phyloP scores from a whole-genome alignment of 2,113 vertebrate genomes.

The Cynopterus brachyotis region DNA sequence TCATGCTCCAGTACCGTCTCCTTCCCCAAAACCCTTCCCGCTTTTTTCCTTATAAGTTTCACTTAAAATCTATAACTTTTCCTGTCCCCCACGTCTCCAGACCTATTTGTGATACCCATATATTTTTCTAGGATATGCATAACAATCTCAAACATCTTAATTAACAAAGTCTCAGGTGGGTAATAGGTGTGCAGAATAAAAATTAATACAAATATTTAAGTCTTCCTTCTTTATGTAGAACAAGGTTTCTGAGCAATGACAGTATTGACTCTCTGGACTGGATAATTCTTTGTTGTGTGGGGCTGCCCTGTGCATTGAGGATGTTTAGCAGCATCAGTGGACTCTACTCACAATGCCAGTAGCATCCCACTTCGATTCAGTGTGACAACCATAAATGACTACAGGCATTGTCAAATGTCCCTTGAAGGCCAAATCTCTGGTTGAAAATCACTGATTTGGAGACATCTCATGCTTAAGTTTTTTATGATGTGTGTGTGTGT shows the following conservation, averaged over 20 bases:
- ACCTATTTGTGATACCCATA: not conserved
- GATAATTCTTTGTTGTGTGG: not conserved
- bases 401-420: not conserved
- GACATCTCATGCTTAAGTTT: not conserved
- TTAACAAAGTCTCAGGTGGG: not conserved
- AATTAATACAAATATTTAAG: constrained; percentile 39
- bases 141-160: constrained; percentile 14
- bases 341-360: not conserved
- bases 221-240: not conserved
- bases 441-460: not conserved
- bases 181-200: not conserved
- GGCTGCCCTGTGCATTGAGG: not conserved
- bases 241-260: not conserved
- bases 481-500: not conserved
- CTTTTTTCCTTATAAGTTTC: not conserved
- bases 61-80: not conserved
- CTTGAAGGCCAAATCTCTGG: not conserved
- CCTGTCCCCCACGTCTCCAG: not conserved
- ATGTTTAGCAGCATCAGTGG: not conserved
- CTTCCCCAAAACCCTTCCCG: not conserved
- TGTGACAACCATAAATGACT: not conserved
- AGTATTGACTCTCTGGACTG: not conserved
- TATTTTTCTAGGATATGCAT: constrained; percentile 11
- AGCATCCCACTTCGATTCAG: not conserved
- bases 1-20: not conserved